Evolutionary conservation across 2,888 invertebrate species (phyloP).

Genomic region (Linyphia triangularis): DNA sequence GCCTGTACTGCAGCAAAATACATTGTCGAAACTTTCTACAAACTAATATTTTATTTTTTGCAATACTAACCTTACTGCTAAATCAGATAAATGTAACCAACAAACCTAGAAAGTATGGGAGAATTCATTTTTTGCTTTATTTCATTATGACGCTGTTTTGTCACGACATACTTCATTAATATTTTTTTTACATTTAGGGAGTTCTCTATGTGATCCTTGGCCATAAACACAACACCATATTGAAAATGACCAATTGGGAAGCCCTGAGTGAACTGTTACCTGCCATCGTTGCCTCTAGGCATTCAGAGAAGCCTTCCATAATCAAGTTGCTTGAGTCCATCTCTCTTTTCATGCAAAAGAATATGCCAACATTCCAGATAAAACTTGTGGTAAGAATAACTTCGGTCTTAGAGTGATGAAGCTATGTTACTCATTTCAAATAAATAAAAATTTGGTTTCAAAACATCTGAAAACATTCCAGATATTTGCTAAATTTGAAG

Average conservation of each 20-base stretch:
- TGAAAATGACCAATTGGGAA: slow-evolving; percentile 88
- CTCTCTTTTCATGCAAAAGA: slow-evolving; percentile 76
- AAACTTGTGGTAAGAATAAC: slow-evolving; percentile 68
- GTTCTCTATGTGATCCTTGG: slow-evolving; percentile 88
- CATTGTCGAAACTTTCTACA: background rate
- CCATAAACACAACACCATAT: slow-evolving; percentile 84
- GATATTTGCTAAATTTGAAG: too few species aligned
- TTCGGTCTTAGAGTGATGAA: too few species aligned
- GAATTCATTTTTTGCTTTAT: background rate
- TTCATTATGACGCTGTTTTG: too few species aligned
- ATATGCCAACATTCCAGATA: slow-evolving; percentile 77
- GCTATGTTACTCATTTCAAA: too few species aligned
- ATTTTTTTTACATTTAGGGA: slow-evolving; percentile 82
- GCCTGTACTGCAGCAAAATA: background rate
- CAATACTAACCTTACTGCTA: too few species aligned
- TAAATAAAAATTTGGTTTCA: too few species aligned
- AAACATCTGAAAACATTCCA: too few species aligned
- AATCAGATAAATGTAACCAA: background rate
- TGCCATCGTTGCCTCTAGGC: slow-evolving; percentile 86
- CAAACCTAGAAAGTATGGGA: background rate
- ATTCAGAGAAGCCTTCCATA: slow-evolving; percentile 92
- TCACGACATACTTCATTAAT: background rate
- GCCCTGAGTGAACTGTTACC: slow-evolving; percentile 88
- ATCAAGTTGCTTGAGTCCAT: slow-evolving; percentile 81
- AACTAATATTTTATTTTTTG: background rate